These are phyloP conservation scores for Hydrozoanthus tunicans DNA, from an alignment of 64 coral and sea anemone genomes.

Conservation along the genomic window DNA sequence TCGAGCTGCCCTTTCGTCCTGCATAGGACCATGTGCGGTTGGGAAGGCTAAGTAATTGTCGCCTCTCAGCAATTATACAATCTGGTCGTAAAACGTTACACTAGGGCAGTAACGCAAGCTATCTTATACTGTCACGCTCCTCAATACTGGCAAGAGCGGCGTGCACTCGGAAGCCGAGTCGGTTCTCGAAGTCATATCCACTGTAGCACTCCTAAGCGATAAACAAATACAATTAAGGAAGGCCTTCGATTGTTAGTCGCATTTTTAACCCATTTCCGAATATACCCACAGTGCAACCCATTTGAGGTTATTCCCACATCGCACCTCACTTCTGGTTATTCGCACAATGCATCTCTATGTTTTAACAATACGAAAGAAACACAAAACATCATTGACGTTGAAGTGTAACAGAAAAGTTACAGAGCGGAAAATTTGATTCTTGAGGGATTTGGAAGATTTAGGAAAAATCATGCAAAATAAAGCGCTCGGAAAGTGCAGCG, in stretches of 20 bases:
- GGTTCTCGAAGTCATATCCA: slow-evolving; percentile 94
- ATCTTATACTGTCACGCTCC: slow-evolving; percentile 60
- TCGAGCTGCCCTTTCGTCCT: background rate
- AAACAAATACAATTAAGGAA: background rate
- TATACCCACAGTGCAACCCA: too few relatives aligned
- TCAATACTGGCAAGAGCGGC: slow-evolving; percentile 89
- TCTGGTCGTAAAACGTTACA: background rate
- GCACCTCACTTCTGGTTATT: too few relatives aligned
- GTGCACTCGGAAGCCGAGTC: slow-evolving; percentile 85
- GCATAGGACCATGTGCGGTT: background rate
- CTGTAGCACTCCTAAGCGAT: slow-evolving; percentile 72
- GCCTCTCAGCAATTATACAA: background rate
- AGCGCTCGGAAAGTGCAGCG: too few relatives aligned
- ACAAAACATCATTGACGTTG: too few relatives aligned
- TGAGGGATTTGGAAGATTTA: too few relatives aligned
- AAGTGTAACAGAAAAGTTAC: too few relatives aligned
- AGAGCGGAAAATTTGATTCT: too few relatives aligned
- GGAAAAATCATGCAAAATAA: too few relatives aligned
- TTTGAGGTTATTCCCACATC: too few relatives aligned
- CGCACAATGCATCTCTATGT: too few relatives aligned
- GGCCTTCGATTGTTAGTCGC: background rate
- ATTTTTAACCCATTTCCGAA: too few relatives aligned
- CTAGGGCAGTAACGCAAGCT: background rate
- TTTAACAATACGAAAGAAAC: too few relatives aligned
- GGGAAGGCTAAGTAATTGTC: background rate